These are phyloP conservation scores for Habropoda laboriosa DNA, from an alignment of 1,140 invertebrate genomes.

Conservation along the genomic window DNA sequence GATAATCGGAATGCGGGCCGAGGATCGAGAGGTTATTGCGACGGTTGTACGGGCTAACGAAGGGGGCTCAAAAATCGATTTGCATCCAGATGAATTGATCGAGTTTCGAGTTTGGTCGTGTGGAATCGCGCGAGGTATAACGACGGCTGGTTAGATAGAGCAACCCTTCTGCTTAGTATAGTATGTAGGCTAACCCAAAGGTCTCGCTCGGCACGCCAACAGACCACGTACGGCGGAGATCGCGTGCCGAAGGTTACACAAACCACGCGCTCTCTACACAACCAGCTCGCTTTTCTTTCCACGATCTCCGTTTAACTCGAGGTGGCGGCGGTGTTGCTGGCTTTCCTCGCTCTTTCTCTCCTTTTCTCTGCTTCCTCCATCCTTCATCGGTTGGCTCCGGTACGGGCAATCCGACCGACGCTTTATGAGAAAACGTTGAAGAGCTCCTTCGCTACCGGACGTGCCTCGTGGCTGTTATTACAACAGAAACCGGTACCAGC, in stretches of 20 bases:
- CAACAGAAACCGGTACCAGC: slow-evolving; percentile 68
- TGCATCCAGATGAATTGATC: background rate
- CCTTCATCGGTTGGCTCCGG: slow-evolving; percentile 24
- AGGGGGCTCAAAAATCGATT: slow-evolving; percentile 22
- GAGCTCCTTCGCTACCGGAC: slow-evolving; percentile 67
- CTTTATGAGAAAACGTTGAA: slow-evolving; percentile 74
- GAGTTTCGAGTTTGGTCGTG: slow-evolving; percentile 21
- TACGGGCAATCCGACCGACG: slow-evolving; percentile 60
- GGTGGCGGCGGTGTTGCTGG: background rate
- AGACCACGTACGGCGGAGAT: slow-evolving; percentile 61
- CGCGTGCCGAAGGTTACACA: slow-evolving; percentile 78
- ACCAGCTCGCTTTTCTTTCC: slow-evolving; percentile 42
- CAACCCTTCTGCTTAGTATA: slow-evolving; percentile 28
- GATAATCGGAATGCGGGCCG: background rate
- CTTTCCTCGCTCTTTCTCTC: background rate
- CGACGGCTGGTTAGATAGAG: slow-evolving; percentile 40
- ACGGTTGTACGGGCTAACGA: too few species aligned
- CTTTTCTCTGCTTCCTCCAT: slow-evolving; percentile 14
- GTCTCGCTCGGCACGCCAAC: slow-evolving; percentile 65
- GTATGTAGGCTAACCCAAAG: slow-evolving; percentile 50
- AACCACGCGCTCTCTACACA: slow-evolving; percentile 55
- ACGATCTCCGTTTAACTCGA: background rate
- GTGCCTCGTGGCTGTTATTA: slow-evolving; percentile 73
- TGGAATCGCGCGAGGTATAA: background rate
- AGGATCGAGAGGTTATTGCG: background rate